Evolutionary conservation across 2,888 invertebrate genomes (phyloP).

Genomic region (Tanytarsus gracilentus): DNA sequence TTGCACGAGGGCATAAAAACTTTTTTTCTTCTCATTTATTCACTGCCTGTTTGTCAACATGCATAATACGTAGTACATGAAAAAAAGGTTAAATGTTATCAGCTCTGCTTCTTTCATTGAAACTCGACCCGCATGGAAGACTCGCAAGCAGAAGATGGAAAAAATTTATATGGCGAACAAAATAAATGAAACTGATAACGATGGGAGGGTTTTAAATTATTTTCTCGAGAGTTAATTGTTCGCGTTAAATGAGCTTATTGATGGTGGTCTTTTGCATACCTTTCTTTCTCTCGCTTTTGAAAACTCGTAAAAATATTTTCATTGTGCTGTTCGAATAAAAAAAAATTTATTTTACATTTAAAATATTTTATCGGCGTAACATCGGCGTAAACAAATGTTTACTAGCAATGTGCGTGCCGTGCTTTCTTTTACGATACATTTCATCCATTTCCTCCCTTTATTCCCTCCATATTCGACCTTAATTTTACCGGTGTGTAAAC

Average conservation of each 20-base stretch:
- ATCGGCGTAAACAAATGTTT: conserved; percentile 2
- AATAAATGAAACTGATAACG: neutral
- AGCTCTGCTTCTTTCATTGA: neutral
- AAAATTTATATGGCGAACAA: neutral
- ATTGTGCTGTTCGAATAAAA: neutral
- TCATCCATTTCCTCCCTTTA: conserved; percentile 1
- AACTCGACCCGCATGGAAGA: neutral
- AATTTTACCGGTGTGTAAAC: neutral
- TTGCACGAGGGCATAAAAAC: too few species aligned
- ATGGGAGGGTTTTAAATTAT: neutral
- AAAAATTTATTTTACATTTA: too few species aligned
- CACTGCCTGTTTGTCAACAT: too few species aligned
- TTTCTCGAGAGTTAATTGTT: conserved; percentile 11
- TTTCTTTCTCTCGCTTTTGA: neutral
- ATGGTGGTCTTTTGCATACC: conserved; percentile 2
- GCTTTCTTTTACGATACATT: conserved; percentile 13
- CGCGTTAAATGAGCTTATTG: conserved; percentile 5
- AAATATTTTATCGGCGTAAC: too few species aligned
- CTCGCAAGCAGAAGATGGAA: neutral
- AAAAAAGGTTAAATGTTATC: conserved; percentile 10
- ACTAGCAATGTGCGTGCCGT: conserved; percentile 5
- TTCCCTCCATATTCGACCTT: neutral
- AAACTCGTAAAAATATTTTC: neutral
- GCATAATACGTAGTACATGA: neutral
- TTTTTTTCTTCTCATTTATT: too few species aligned